Base-by-base conservation (phyloP, 2,888 invertebrate species). In the Tetanocera ferruginea region DNA sequence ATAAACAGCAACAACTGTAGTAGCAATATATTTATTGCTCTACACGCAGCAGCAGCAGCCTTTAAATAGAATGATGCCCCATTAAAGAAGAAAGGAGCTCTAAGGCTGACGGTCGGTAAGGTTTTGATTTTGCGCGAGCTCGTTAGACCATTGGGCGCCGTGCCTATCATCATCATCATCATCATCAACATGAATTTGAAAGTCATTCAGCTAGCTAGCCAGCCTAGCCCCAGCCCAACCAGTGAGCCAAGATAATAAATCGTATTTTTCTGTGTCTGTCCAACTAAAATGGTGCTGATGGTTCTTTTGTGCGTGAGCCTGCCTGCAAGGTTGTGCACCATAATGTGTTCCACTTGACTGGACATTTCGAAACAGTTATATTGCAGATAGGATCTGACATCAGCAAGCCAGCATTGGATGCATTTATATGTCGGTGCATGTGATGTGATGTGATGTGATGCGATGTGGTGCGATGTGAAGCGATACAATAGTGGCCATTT, bases 81-180 rank as follows among this genome's bases (percentile, higher is more conserved):
- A 31, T 23, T n/a, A 55, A 55, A 55, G 23, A 19, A 23, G 55
- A 14, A 14, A 55, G 23, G 1, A 23, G 55, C 6, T 3, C n/a
- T 55, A 3, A 23, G 55, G 19, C 9, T 11, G 52, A 8, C 8
- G 62, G 62, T 11, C 17, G 62, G 62, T 31, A 23, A 62, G 62
- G 31, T 28, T 43, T 62, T 62, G 23, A 23, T 28, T 73, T 43
- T 49, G 49, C 64, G 57, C 23, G 23, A 60, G 72, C 37, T 67
- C 43, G 67, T 67, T 67, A 74, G 73, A 74, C 73, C 73, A 28
- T 62, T 74, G 73, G 62, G 62, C 64, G 49, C 62, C 73, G 34
- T 19, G 23, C 3, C 9, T 49, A 19, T 19, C 43, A 43, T 37
- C 34, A 31, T 31, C 66, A 34, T 31, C n/a, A 25, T 19, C 67